Evolutionary conservation across 1,140 invertebrate species (phyloP), one percentile per base, ranked within the genome.

Genomic region (Brachionus rotundiformis): DNA sequence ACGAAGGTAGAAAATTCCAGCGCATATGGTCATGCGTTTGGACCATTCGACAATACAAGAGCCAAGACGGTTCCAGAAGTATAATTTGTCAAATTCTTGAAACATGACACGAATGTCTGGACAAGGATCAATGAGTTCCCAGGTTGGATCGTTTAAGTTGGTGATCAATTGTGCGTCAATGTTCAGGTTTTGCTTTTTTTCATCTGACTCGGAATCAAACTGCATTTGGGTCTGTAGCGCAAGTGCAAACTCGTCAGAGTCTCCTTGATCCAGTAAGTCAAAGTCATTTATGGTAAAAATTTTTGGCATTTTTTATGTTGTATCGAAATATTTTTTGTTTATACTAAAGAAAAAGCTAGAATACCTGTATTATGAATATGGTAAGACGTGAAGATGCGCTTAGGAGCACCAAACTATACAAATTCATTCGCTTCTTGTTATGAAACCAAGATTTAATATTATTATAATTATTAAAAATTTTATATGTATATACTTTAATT

Each of bases 21-120:
- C 94, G 91, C 92, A 92, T 39, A 92, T 92, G 79, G 94, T 98
- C 96, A 99, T 98, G 84, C 92, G 89, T 83, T 93, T 93, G 86
- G 95, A 98, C 96, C 97, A 99, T 85, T 93, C 92, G 0, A 99
- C 92, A 85, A 92, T 91, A 19, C 95, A 93, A 76, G 91, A 89
- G 0, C 90, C 87, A 36, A 98, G 89, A 77, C 89, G 90, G 29
- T 91, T 90, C 90, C 92, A 92, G 85, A 99, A 99, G 85, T 94
- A 99, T 82, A 91, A 89, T 31, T 91, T 85, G 89, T 98, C 92
- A 85, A 96, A 99, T 76, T 93, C 91, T 0, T 92, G 83, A 88
- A 98, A 99, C 63, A 98, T 86, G 0, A 90, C 90, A 84, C 93
- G 90, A 75, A 98, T 91, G 87, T 98, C 93, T 0, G 97, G 97